A percentile compares a stretch with the other conserved stretches of the same genome.
Conservation (phyloP, 2,797 vertebrate species). For the Xerus rutilus region DNA sequence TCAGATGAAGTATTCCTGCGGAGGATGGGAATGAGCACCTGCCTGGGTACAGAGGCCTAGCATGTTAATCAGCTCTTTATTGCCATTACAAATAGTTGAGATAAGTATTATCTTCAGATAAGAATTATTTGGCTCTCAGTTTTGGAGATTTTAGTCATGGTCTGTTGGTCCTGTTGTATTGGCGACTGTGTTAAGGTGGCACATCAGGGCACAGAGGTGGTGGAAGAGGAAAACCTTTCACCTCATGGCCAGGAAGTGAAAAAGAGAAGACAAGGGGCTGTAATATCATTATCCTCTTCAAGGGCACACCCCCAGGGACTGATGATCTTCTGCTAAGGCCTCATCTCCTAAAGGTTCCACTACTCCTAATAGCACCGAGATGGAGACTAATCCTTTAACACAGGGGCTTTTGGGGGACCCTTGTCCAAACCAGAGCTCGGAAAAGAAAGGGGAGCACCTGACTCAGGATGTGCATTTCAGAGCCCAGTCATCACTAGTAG, state of each 20-base stretch:
- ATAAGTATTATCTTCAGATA: not conserved
- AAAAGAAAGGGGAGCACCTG: not conserved
- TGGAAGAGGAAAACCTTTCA: not conserved
- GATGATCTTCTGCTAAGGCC: not conserved
- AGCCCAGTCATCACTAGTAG: not conserved
- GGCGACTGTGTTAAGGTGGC: not conserved
- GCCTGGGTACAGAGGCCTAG: not conserved
- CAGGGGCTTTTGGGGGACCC: not conserved
- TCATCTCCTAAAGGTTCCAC: not conserved
- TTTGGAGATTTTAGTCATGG: not conserved
- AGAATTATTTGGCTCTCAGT: not conserved
- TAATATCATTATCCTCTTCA: not conserved
- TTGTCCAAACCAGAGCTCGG: not conserved
- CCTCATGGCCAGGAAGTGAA: not conserved
- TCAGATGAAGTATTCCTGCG: conserved; percentile 2
- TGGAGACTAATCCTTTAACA: not conserved
- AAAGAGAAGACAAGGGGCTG: not conserved
- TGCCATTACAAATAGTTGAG: not conserved
- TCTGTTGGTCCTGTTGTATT: not conserved
- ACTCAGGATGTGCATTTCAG: not conserved
- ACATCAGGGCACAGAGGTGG: not conserved
- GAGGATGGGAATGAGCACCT: not conserved
- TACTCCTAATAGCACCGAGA: too few species aligned
- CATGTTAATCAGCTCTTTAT: not conserved
- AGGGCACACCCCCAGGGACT: not conserved